These are phyloP conservation scores for Ciconia nigra DNA, from an alignment of 2,797 vertebrate genomes.

Conservation along the genomic window DNA sequence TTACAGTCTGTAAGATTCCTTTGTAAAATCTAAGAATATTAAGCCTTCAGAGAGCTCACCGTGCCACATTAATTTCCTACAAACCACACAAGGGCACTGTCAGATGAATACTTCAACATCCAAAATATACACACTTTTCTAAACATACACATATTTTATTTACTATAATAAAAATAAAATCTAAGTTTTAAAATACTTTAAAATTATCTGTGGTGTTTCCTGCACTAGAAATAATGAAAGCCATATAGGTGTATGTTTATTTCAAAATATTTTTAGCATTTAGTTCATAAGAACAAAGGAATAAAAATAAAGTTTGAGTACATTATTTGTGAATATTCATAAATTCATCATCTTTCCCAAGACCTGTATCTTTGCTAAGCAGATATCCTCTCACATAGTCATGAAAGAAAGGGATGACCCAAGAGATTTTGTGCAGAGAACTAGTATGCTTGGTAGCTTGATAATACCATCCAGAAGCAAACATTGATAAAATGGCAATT, in stretches of 20 bases:
- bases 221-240: neutral
- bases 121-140: neutral
- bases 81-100: neutral
- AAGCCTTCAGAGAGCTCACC: neutral
- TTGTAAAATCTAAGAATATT: neutral
- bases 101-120: neutral
- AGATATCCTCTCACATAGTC: neutral
- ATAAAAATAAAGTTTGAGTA: neutral
- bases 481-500: neutral
- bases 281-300: neutral
- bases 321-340: neutral
- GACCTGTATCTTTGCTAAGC: neutral
- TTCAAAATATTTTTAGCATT: neutral
- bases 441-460: neutral
- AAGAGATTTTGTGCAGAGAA: neutral
- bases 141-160: neutral
- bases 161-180: neutral
- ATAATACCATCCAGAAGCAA: neutral
- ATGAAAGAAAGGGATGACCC: neutral
- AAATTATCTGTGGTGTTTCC: neutral
- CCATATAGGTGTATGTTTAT: neutral
- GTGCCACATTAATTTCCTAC: neutral
- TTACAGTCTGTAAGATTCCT: neutral
- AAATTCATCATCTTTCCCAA: neutral
- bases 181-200: neutral